phyloP scores from a whole-genome alignment of 2,888 invertebrate species.

The Drosophila dives region DNA sequence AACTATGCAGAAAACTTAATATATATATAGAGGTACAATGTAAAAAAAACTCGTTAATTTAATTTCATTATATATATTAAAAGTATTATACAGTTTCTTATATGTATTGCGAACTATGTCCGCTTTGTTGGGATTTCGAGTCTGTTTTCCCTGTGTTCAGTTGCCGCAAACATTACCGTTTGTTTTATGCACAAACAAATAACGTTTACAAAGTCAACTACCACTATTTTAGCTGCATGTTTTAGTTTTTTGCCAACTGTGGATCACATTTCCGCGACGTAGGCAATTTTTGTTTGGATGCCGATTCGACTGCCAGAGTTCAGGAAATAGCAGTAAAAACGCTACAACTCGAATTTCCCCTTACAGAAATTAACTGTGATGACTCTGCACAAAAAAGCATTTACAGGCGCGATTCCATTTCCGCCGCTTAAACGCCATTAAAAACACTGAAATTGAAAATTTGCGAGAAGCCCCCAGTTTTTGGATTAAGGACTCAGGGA shows the following conservation, averaged over 20 bases:
- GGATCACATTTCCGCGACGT: slow-evolving; percentile 25
- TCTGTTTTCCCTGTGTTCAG: not conserved
- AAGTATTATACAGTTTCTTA: not conserved
- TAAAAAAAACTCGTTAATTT: not conserved
- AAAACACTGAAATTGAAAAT: slow-evolving; percentile 72
- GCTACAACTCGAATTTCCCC: slow-evolving; percentile 65
- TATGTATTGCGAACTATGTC: not conserved
- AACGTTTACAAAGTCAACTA: not conserved
- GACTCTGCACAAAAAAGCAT: slow-evolving; percentile 68
- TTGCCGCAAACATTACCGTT: not conserved
- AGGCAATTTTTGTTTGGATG: slow-evolving; percentile 21
- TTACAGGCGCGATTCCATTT: slow-evolving; percentile 69
- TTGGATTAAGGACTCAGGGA: slow-evolving; percentile 17
- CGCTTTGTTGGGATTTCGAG: not conserved
- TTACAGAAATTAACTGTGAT: slow-evolving; percentile 70
- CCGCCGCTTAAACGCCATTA: slow-evolving; percentile 73
- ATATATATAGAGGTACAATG: no score
- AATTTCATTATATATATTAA: not conserved
- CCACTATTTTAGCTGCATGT: not conserved
- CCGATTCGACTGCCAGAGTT: slow-evolving; percentile 38
- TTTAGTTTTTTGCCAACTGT: slow-evolving; percentile 1
- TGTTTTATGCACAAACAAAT: not conserved
- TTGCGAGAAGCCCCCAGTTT: slow-evolving; percentile 13
- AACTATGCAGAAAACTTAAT: no score
- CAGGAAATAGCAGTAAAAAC: slow-evolving; percentile 74